Base-by-base conservation (phyloP, 2,113 vertebrate genomes). In the Mionectes macconnelli region DNA sequence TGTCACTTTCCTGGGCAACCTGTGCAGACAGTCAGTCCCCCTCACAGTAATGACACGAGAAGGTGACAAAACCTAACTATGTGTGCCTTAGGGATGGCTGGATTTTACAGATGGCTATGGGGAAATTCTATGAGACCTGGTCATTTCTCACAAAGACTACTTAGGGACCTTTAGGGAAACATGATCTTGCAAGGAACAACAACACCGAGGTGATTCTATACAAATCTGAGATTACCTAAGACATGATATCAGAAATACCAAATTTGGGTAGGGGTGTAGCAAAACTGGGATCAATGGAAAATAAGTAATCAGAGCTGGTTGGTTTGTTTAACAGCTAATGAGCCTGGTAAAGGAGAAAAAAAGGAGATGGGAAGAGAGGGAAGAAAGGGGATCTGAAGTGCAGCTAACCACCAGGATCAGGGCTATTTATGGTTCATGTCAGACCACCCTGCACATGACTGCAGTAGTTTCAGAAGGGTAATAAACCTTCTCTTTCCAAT, bases 161-260 rank as follows among this genome's bases (percentile, higher is more conserved):
- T 4, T 25, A 2, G 6, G 23, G 27, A 52, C 18, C 4, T 47
- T 74, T 56, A 9, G 24, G 18, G 30, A 90, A 92, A 50, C 15
- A 44, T 0, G 0, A 9, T 6, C n/a, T 81, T 70, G 35, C 30
- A 68, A 76, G 30, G 7, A 44, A 21, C 3, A 3, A 56, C 35
- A 80, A 12, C 8, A 30, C 44, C 1, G 0, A 64, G 7, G 6
- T 23, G 15, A 74, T 33, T 81, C 68, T 39, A 23, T 35, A 62
- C 6, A 60, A 60, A 77, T 44, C 12, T 37, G 22, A 87, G 25
- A 23, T 12, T 60, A 39, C 17, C 4, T n/a, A 59, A 42, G 49
- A 85, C 74, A 66, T 10, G 8, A 11, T 3, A 69, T 39, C 40
- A 85, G 64, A 81, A 89, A 39, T 40, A 63, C 1, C 70, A 79